A percentile compares a stretch with the other conserved stretches of the same genome.
These are phyloP conservation scores for Euplagia quadripunctaria DNA, from an alignment of 2,888 invertebrate species.

Conservation along the genomic window DNA sequence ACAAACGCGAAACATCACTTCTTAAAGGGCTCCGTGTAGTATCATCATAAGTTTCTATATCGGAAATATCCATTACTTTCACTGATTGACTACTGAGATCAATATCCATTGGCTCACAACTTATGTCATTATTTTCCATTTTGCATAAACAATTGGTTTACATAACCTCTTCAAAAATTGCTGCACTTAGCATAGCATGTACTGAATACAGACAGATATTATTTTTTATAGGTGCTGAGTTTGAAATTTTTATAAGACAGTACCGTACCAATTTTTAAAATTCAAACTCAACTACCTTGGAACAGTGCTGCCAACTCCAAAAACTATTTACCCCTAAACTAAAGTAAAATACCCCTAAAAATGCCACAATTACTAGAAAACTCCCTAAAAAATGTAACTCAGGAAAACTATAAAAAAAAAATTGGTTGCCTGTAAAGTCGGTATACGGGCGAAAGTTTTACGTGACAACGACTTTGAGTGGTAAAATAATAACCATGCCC, in stretches of 20 bases:
- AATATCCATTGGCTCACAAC: slow-evolving; percentile 81
- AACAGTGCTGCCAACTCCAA: too few species aligned
- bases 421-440: too few species aligned
- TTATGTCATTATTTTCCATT: slow-evolving; percentile 59
- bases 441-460: too few species aligned
- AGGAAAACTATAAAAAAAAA: too few species aligned
- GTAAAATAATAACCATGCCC: too few species aligned
- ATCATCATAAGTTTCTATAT: slow-evolving; percentile 35
- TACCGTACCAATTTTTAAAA: background rate
- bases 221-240: background rate
- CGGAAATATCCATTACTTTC: slow-evolving; percentile 72
- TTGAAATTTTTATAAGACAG: too few species aligned
- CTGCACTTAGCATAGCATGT: background rate
- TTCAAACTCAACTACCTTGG: slow-evolving; percentile 34
- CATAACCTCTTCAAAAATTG: background rate
- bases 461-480: too few species aligned
- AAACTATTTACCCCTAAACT: too few species aligned
- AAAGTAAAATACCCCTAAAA: too few species aligned
- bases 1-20: background rate
- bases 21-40: background rate
- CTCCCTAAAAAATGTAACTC: too few species aligned
- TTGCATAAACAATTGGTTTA: background rate
- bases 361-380: too few species aligned
- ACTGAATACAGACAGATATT: background rate
- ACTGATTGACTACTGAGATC: slow-evolving; percentile 73